Percentiles rank a stretch among this genome's conserved stretches.
phyloP scores from a whole-genome alignment of 2,888 invertebrate genomes.

The Campoletis raptor region DNA sequence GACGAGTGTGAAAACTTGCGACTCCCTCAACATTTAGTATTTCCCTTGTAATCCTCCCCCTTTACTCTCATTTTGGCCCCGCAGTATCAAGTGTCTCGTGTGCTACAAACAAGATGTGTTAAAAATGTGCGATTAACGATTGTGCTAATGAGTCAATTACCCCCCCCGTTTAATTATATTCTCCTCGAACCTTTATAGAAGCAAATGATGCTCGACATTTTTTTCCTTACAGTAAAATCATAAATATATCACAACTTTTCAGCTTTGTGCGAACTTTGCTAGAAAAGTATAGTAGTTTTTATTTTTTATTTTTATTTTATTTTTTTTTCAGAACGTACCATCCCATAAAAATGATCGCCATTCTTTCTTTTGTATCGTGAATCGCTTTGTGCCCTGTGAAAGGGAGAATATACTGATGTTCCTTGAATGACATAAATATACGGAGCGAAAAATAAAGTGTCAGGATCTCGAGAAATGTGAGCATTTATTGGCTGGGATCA shows the following conservation, averaged over 20 bases:
- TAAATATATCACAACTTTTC: not conserved
- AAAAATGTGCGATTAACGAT: slow-evolving; percentile 56
- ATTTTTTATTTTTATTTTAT: too few relatives aligned
- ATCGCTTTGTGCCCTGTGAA: not conserved
- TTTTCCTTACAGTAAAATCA: not conserved
- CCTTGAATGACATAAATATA: not conserved
- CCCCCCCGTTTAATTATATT: slow-evolving; percentile 16
- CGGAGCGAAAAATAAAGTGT: slow-evolving; percentile 19
- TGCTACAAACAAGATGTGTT: slow-evolving; percentile 28
- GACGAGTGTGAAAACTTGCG: slow-evolving; percentile 67
- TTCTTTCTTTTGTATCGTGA: not conserved
- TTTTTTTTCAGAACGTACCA: not conserved
- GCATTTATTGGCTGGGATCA: slow-evolving; percentile 39
- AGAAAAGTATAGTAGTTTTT: not conserved
- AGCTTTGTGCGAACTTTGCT: not conserved
- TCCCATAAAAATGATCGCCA: not conserved
- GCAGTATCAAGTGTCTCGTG: slow-evolving; percentile 23
- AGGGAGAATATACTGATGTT: slow-evolving; percentile 1
- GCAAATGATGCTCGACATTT: not conserved
- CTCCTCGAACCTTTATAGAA: not conserved
- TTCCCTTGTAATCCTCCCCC: slow-evolving; percentile 56
- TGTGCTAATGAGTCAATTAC: slow-evolving; percentile 32
- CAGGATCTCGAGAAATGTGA: slow-evolving; percentile 17
- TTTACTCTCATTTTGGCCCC: slow-evolving; percentile 45
- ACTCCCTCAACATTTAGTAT: slow-evolving; percentile 61